Percentiles rank a stretch among this genome's conserved stretches.
phyloP scores from a whole-genome alignment of 2,888 invertebrate species.

The Heliconius ismenius region DNA sequence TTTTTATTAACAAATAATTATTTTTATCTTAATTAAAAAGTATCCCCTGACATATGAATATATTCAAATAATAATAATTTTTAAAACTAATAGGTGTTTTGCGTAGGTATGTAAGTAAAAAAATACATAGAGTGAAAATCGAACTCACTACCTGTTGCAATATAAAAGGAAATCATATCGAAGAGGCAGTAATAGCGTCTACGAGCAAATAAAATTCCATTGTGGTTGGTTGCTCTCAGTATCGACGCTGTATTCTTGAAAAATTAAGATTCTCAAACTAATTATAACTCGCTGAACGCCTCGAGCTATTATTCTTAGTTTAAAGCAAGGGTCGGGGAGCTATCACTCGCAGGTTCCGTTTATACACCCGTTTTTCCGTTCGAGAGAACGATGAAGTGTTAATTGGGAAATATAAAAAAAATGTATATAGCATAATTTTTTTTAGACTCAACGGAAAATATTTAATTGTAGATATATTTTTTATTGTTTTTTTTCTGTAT shows the following conservation, averaged over 20 bases:
- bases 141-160: too few relatives aligned
- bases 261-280: constrained; percentile 64
- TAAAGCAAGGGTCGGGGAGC: constrained; percentile 45
- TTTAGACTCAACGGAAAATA: background rate
- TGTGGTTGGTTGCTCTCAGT: constrained; percentile 33
- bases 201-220: constrained; percentile 25
- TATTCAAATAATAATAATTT: too few relatives aligned
- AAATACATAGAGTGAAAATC: too few relatives aligned
- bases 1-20: too few relatives aligned
- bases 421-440: background rate
- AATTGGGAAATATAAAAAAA: constrained; percentile 39
- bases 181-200: constrained; percentile 28
- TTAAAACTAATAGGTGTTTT: too few relatives aligned
- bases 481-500: background rate
- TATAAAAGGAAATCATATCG: too few relatives aligned
- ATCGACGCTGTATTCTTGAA: constrained; percentile 46
- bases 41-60: too few relatives aligned
- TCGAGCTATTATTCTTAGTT: constrained; percentile 58
- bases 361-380: constrained; percentile 27
- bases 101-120: too few relatives aligned
- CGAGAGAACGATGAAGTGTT: constrained; percentile 27
- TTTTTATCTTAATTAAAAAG: too few relatives aligned
- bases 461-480: too few relatives aligned
- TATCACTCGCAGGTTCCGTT: constrained; percentile 40
- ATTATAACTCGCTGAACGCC: constrained; percentile 51